Percentiles rank a stretch among this genome's conserved stretches.
phyloP scores from a whole-genome alignment of 2,888 invertebrate genomes.

The Pristionchus exspectatus region DNA sequence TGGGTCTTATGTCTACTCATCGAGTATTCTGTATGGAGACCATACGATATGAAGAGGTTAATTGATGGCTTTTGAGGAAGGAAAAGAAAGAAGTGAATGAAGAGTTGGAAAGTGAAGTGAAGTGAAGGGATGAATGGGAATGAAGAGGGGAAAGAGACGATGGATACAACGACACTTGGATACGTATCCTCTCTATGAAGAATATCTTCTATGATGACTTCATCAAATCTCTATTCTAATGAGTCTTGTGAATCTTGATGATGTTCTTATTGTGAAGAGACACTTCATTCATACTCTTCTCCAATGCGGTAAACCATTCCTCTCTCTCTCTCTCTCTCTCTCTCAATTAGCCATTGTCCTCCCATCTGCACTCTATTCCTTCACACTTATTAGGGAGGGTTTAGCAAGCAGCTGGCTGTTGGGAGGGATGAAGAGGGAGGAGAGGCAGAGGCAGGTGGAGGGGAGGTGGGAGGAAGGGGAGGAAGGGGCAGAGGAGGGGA shows the following conservation, averaged over 20 bases:
- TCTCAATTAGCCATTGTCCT: background rate
- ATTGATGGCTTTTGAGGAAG: slow-evolving; percentile 40
- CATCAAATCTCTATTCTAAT: background rate
- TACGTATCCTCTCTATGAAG: background rate
- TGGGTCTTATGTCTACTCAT: slow-evolving; percentile 7
- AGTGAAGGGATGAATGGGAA: slow-evolving; percentile 28
- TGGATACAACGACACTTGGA: background rate
- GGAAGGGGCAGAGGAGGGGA: background rate
- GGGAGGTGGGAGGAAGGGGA: background rate
- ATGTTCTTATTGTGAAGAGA: background rate
- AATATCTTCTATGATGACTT: background rate
- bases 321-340: slow-evolving; percentile 25
- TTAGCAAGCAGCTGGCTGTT: slow-evolving; percentile 44
- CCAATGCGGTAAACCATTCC: background rate
- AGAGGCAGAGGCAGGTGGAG: background rate
- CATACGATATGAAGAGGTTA: slow-evolving; percentile 42
- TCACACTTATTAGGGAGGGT: slow-evolving; percentile 52
- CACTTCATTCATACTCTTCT: background rate
- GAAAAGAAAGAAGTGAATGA: slow-evolving; percentile 32
- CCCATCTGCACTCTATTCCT: slow-evolving; percentile 46
- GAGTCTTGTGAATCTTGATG: too few species aligned
- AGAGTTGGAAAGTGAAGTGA: slow-evolving; percentile 43
- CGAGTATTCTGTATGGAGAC: slow-evolving; percentile 31
- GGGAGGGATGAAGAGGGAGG: background rate
- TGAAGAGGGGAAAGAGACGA: slow-evolving; percentile 21